These are phyloP conservation scores for Chiroxiphia lanceolata DNA, from an alignment of 2,797 vertebrate genomes.

Conservation along the genomic window DNA sequence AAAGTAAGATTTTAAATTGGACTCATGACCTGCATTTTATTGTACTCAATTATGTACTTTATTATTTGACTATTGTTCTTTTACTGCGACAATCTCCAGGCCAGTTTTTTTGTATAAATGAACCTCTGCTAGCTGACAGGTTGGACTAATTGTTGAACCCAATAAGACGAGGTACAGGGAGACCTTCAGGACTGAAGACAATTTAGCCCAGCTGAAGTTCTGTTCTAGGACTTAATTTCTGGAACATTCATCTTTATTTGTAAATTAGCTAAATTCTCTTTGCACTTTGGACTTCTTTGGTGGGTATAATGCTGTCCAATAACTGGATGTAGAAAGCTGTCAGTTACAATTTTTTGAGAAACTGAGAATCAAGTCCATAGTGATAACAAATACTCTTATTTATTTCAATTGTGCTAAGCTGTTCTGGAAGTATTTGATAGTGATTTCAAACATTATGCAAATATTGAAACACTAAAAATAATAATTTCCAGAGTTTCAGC, in stretches of 20 bases:
- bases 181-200: not conserved
- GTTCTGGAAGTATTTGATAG: not conserved
- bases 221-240: not conserved
- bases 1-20: not conserved
- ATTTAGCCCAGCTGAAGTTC: not conserved
- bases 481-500: not conserved
- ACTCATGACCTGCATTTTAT: not conserved
- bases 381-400: not conserved
- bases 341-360: not conserved
- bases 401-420: not conserved
- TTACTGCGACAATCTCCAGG: not conserved
- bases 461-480: not conserved
- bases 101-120: not conserved
- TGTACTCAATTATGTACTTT: not conserved
- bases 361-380: not conserved
- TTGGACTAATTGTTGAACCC: not conserved
- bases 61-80: conserved; percentile 9
- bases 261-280: not conserved
- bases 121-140: not conserved
- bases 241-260: not conserved
- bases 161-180: not conserved
- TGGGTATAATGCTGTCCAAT: not conserved
- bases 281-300: not conserved
- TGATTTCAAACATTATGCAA: conserved; percentile 11
- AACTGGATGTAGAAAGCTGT: not conserved